Percentiles rank a stretch among this genome's conserved stretches.
These are phyloP conservation scores for Spicauda simplicius DNA, from an alignment of 2,888 invertebrate species.

Conservation along the genomic window DNA sequence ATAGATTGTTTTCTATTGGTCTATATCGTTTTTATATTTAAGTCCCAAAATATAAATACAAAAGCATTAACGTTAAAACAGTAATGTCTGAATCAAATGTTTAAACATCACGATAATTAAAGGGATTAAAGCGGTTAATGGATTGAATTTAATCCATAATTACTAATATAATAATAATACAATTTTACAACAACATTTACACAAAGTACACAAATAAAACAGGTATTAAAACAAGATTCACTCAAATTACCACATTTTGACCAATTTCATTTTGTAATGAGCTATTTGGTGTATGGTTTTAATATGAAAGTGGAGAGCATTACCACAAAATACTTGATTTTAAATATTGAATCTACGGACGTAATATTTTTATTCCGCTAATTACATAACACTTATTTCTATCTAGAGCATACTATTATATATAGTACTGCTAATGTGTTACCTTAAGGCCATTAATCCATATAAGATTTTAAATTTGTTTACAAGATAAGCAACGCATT, in stretches of 20 bases:
- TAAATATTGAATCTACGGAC: background rate
- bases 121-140: slow-evolving; percentile 7
- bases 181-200: slow-evolving; percentile 11
- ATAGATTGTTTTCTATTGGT: no score
- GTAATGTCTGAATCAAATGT: background rate
- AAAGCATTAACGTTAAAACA: no score
- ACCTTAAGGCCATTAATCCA: no score
- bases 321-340: slow-evolving; percentile 35
- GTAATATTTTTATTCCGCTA: no score
- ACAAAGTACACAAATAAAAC: slow-evolving; percentile 51
- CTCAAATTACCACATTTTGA: slow-evolving; percentile 50
- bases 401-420: no score
- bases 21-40: no score
- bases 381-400: no score
- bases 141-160: slow-evolving; percentile 20
- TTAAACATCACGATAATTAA: slow-evolving; percentile 2
- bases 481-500: no score
- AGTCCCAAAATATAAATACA: no score
- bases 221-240: slow-evolving; percentile 50
- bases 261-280: slow-evolving; percentile 62
- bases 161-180: slow-evolving; percentile 2
- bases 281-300: slow-evolving; percentile 55
- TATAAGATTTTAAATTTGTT: no score
- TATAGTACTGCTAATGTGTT: no score
- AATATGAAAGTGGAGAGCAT: slow-evolving; percentile 54